These are phyloP conservation scores for Syritta pipiens DNA, from an alignment of 2,888 invertebrate species.

Conservation along the genomic window DNA sequence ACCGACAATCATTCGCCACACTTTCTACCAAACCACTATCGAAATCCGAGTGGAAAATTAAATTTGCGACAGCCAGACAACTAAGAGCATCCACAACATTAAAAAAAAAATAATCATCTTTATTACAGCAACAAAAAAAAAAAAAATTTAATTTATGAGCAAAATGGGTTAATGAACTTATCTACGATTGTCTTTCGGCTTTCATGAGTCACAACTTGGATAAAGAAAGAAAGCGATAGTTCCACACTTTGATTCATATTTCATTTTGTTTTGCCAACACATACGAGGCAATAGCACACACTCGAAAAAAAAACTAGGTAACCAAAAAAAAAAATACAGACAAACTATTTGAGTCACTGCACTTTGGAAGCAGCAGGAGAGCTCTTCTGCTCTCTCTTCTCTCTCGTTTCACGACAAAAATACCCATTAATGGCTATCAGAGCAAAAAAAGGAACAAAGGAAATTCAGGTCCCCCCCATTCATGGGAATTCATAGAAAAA, in stretches of 20 bases:
- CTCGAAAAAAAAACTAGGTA: slow-evolving; percentile 17
- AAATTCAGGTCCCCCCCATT: slow-evolving; percentile 25
- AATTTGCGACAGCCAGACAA: too few species aligned
- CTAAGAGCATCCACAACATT: too few species aligned
- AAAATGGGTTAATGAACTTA: slow-evolving; percentile 22
- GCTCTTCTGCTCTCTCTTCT: slow-evolving; percentile 4
- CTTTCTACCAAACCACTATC: too few species aligned
- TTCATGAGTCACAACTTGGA: slow-evolving; percentile 6
- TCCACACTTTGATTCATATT: slow-evolving; percentile 13
- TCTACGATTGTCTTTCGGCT: slow-evolving; percentile 2
- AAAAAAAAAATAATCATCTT: slow-evolving; percentile 23
- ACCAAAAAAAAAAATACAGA: background rate
- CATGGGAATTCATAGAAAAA: slow-evolving; percentile 21
- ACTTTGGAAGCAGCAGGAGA: slow-evolving; percentile 36
- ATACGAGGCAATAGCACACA: too few species aligned
- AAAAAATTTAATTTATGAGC: slow-evolving; percentile 5
- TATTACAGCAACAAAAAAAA: too few species aligned
- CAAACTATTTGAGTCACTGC: slow-evolving; percentile 21
- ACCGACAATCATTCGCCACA: too few species aligned
- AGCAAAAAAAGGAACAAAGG: slow-evolving; percentile 51
- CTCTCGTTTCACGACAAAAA: too few species aligned
- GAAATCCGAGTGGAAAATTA: too few species aligned
- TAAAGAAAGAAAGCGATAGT: slow-evolving; percentile 38
- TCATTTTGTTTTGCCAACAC: background rate
- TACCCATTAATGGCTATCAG: slow-evolving; percentile 43